Percentiles rank a stretch among this genome's conserved stretches.
Evolutionary conservation across 2,113 vertebrate species (phyloP).

Genomic region (Hemiscyllium ocellatum): DNA sequence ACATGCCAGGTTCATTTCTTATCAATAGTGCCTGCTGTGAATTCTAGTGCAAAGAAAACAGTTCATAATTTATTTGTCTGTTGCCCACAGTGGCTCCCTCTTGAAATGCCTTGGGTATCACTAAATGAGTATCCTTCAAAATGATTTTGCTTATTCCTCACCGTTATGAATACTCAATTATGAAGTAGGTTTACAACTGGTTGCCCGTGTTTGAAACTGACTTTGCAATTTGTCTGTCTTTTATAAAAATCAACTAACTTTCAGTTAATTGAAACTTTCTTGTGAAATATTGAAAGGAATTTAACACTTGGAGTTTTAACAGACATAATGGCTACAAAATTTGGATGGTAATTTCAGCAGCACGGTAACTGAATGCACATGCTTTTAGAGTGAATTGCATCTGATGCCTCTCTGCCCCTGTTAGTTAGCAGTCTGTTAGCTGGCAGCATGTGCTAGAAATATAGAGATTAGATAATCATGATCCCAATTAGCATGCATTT

Average conservation of each 20-base stretch:
- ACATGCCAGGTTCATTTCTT: neutral
- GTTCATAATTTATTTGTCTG: constrained; percentile 23
- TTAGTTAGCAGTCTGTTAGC: too few relatives aligned
- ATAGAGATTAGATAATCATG: neutral
- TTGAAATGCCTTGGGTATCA: neutral
- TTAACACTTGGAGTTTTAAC: neutral
- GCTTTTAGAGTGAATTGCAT: neutral
- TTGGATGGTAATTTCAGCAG: neutral
- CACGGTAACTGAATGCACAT: too few relatives aligned
- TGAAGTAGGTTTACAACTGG: neutral
- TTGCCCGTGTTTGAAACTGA: neutral
- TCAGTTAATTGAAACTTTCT: neutral
- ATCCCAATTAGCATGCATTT: neutral
- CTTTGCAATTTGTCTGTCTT: neutral
- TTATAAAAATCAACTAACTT: neutral
- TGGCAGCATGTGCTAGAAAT: neutral
- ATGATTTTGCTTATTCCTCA: neutral
- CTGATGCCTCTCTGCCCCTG: neutral
- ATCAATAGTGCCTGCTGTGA: constrained; percentile 21
- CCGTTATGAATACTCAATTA: neutral
- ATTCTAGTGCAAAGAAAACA: constrained; percentile 24
- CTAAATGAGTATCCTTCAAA: neutral
- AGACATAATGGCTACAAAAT: neutral
- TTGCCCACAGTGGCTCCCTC: neutral
- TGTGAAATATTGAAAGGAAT: neutral